Conservation (phyloP, 2,113 vertebrate genomes). For the Pygoscelis adeliae region DNA sequence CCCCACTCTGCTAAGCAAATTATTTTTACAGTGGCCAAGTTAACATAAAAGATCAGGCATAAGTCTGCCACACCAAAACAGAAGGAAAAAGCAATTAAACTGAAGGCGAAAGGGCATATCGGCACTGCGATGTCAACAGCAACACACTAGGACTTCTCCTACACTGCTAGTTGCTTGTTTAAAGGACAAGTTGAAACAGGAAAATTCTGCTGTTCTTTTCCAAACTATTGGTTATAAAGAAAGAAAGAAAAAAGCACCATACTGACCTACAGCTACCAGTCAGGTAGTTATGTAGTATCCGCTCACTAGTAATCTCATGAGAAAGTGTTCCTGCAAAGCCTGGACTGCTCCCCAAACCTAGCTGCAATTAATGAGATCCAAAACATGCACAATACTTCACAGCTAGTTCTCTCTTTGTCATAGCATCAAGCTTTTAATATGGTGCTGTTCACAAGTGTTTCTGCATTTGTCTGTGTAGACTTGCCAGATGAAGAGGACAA, state of each 20-base stretch:
- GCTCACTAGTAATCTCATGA: neutral
- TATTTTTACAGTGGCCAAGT: neutral
- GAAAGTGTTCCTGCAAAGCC: neutral
- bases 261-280: neutral
- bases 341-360: neutral
- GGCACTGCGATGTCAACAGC: fast-evolving
- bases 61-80: neutral
- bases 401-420: neutral
- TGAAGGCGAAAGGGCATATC: neutral
- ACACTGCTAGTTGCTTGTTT: neutral
- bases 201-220: neutral
- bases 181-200: neutral
- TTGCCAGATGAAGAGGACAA: neutral
- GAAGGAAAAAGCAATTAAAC: neutral
- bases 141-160: neutral
- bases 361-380: neutral
- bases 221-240: neutral
- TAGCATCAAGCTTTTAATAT: fast-evolving
- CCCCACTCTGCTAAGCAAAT: neutral
- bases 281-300: neutral
- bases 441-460: fast-evolving
- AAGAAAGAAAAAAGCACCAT: neutral
- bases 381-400: neutral
- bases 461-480: neutral
- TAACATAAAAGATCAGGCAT: neutral